Percentiles rank a stretch among this genome's conserved stretches.
phyloP scores from a whole-genome alignment of 2,888 invertebrate species.

The Macrophya annulata region DNA sequence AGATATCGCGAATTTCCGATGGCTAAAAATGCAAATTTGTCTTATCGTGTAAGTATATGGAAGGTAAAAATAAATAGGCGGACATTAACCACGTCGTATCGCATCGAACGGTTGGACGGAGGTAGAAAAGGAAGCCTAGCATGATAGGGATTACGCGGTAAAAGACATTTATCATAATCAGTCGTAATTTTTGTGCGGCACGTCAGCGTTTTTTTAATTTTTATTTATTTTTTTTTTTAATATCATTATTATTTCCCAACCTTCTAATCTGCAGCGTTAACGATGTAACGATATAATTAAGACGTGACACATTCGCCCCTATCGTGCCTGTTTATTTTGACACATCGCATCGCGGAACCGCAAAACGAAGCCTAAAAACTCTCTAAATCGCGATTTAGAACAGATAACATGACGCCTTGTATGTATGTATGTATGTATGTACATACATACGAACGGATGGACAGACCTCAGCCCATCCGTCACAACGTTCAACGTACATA shows the following conservation, averaged over 20 bases:
- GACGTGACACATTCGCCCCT: slow-evolving; percentile 54
- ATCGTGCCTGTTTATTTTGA: slow-evolving; percentile 55
- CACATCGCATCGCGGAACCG: slow-evolving; percentile 34
- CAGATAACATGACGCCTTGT: slow-evolving; percentile 24
- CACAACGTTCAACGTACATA: neutral
- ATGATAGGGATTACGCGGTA: slow-evolving; percentile 26
- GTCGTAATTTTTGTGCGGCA: slow-evolving; percentile 26
- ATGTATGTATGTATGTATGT: neutral
- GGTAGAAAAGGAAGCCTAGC: neutral
- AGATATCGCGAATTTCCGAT: neutral
- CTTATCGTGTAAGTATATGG: neutral
- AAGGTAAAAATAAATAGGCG: neutral
- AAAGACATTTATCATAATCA: slow-evolving; percentile 48
- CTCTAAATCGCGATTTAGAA: slow-evolving; percentile 13
- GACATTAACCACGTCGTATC: neutral
- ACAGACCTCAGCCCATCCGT: slow-evolving; percentile 52
- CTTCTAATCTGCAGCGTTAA: neutral
- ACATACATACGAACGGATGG: slow-evolving; percentile 38
- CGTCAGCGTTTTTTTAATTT: slow-evolving; percentile 15
- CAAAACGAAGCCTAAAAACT: slow-evolving; percentile 14
- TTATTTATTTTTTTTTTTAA: neutral
- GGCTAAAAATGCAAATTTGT: neutral
- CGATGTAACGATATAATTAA: slow-evolving; percentile 55
- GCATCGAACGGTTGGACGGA: neutral
- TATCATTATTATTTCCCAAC: neutral